phyloP scores from a whole-genome alignment of 1,140 invertebrate genomes.

The Drosophila ironensis region DNA sequence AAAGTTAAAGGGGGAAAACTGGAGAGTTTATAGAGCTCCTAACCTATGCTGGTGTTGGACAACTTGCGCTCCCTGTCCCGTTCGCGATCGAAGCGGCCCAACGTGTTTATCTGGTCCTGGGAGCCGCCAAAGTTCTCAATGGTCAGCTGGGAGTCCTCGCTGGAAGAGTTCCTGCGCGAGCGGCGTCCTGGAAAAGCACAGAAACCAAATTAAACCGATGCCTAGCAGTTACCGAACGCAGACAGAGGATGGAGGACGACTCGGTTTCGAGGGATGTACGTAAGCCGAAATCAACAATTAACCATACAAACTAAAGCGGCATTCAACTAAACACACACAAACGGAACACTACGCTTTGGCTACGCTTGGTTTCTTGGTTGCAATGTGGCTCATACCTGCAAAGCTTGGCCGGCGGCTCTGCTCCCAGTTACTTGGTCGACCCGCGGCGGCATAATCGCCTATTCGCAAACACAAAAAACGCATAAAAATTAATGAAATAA shows the following conservation, averaged over 20 bases:
- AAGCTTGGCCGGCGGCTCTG: slow-evolving; percentile 88
- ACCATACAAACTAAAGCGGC: slow-evolving; percentile 20
- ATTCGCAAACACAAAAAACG: slow-evolving; percentile 24
- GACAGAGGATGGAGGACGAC: background rate
- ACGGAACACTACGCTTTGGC: slow-evolving; percentile 8
- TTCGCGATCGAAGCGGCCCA: slow-evolving; percentile 82
- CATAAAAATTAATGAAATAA: slow-evolving; percentile 22
- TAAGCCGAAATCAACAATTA: slow-evolving; percentile 15
- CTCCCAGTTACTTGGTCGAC: slow-evolving; percentile 92
- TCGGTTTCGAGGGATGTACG: background rate
- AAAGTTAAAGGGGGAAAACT: no score
- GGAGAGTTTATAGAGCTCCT: background rate
- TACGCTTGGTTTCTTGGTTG: slow-evolving; percentile 20
- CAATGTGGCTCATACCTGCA: slow-evolving; percentile 84
- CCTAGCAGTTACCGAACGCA: no score
- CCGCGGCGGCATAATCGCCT: slow-evolving; percentile 86
- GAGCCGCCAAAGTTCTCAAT: slow-evolving; percentile 96
- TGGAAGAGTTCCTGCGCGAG: slow-evolving; percentile 91
- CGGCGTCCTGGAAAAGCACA: slow-evolving; percentile 83
- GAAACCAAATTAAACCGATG: background rate
- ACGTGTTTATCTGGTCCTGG: slow-evolving; percentile 89
- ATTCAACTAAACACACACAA: slow-evolving; percentile 39
- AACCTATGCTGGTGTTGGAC: slow-evolving; percentile 85
- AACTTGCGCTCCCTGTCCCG: slow-evolving; percentile 83
- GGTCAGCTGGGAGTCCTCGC: slow-evolving; percentile 93